Conservation (phyloP, 2,888 invertebrate genomes). For the Ophion costatus region DNA sequence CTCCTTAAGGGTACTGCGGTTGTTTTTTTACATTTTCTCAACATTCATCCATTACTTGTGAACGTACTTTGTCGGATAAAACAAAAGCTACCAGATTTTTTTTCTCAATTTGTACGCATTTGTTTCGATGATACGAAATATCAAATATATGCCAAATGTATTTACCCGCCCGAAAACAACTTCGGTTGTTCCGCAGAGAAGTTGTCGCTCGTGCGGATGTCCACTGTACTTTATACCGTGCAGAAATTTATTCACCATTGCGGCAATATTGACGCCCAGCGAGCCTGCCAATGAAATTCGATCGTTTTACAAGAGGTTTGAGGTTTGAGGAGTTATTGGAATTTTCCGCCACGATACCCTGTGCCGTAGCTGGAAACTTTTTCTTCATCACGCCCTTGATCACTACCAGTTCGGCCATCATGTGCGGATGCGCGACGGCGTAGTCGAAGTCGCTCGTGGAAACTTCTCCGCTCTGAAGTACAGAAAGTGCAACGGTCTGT, state of each 20-base stretch:
- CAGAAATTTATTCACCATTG: constrained; percentile 87
- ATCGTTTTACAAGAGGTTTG: background rate
- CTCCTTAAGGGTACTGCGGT: no score
- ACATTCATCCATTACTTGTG: no score
- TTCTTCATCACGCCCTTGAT: constrained; percentile 91
- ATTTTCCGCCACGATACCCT: constrained; percentile 70
- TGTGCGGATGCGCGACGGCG: constrained; percentile 91
- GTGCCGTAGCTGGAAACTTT: constrained; percentile 88
- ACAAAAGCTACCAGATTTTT: no score
- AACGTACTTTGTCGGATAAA: no score
- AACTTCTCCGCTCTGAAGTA: constrained; percentile 88
- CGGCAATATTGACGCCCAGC: constrained; percentile 87
- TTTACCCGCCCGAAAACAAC: constrained; percentile 89
- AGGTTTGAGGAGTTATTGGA: background rate
- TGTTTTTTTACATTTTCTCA: no score
- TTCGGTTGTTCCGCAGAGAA: constrained; percentile 89
- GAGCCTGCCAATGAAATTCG: constrained; percentile 85
- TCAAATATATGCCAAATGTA: background rate
- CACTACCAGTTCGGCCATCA: constrained; percentile 90
- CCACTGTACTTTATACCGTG: constrained; percentile 90
- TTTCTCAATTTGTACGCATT: background rate
- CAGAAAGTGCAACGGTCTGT: background rate
- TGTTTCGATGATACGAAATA: background rate
- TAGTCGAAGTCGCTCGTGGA: constrained; percentile 89
- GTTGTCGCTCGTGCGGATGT: constrained; percentile 88